Conservation (phyloP, 2,113 vertebrate species). For the Dasyprocta punctata region DNA sequence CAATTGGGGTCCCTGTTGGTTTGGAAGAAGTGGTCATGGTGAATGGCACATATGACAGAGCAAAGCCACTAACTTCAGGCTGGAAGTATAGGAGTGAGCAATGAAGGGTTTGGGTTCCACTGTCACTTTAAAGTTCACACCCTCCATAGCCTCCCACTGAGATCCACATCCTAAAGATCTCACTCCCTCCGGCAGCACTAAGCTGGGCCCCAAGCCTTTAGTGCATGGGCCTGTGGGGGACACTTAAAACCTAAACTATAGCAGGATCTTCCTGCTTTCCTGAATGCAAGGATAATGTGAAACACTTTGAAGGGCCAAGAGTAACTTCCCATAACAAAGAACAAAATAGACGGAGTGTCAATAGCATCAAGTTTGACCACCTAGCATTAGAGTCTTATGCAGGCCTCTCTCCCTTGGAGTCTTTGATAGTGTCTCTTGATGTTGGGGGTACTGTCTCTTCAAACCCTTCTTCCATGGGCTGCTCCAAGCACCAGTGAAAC, state of each 20-base stretch:
- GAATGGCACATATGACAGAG: too few species aligned
- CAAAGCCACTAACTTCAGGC: background rate
- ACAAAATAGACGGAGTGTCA: background rate
- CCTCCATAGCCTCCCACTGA: background rate
- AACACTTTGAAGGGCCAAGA: background rate
- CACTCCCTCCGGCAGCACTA: accelerated
- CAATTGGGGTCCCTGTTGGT: too few species aligned
- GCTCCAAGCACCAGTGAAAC: accelerated
- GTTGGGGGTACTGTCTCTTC: background rate
- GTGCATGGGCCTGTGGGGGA: too few species aligned
- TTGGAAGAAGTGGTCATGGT: background rate
- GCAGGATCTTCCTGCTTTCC: background rate
- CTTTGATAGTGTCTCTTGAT: background rate
- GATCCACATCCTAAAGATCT: background rate
- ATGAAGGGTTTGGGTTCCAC: background rate
- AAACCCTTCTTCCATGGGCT: background rate
- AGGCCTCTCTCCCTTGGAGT: background rate
- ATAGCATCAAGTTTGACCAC: accelerated
- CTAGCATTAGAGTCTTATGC: background rate
- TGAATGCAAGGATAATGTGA: accelerated
- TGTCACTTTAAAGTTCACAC: background rate
- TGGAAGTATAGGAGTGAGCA: background rate
- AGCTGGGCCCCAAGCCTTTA: too few species aligned
- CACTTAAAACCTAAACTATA: too few species aligned
- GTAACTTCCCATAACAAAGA: background rate